A percentile compares a stretch with the other conserved stretches of the same genome.
Conservation (phyloP, 2,113 vertebrate species). For the Plectropomus leopardus region DNA sequence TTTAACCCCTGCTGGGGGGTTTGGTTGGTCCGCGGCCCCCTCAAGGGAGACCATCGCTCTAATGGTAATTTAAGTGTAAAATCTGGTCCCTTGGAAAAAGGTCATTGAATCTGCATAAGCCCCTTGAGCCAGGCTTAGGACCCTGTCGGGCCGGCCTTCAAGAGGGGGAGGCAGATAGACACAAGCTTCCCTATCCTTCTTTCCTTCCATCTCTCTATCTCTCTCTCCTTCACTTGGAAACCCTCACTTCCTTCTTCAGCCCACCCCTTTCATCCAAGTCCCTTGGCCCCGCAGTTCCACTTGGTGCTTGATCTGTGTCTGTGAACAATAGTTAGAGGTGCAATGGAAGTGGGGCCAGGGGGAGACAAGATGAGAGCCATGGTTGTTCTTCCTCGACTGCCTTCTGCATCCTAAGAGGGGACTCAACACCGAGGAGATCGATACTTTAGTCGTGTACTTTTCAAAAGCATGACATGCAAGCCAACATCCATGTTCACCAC, state of each 20-base stretch:
- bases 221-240: constrained; percentile 4
- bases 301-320: constrained; percentile 87
- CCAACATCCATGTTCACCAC: constrained; percentile 56
- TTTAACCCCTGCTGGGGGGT: constrained; percentile 87
- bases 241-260: constrained; percentile 31
- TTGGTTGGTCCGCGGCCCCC: constrained; percentile 82
- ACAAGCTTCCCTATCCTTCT: constrained; percentile 57
- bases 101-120: constrained; percentile 96
- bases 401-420: constrained; percentile 90
- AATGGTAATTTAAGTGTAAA: constrained; percentile 98
- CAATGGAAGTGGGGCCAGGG: constrained; percentile 78
- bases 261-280: constrained; percentile 48
- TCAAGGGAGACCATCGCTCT: constrained; percentile 88
- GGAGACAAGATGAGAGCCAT: constrained; percentile 72
- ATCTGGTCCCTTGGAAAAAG: constrained; percentile 95
- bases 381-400: constrained; percentile 87
- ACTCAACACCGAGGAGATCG: constrained; percentile 86
- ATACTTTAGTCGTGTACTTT: constrained; percentile 84
- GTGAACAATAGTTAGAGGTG: constrained; percentile 85
- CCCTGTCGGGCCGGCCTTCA: constrained; percentile 89
- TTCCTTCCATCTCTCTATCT: constrained; percentile 49
- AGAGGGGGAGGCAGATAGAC: constrained; percentile 76
- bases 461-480: constrained; percentile 45
- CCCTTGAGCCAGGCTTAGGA: constrained; percentile 93
- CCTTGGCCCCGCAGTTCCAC: constrained; percentile 61